A percentile compares a stretch with the other conserved stretches of the same genome.
phyloP scores from a whole-genome alignment of 2,797 vertebrate species.

The Schizopygopsis pylzovi region DNA sequence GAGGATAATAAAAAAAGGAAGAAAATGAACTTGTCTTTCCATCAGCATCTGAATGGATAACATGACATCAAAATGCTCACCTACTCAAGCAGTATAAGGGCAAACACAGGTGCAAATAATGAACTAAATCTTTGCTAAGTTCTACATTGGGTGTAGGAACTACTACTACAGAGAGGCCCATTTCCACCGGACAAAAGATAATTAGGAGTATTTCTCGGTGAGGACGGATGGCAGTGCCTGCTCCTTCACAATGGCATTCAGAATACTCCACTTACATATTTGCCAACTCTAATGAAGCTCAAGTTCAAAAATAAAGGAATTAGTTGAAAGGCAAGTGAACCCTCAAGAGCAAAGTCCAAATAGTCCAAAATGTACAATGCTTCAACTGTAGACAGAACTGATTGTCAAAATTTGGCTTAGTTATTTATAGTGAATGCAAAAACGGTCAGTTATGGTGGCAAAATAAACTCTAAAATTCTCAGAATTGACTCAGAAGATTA shows the following conservation, averaged over 20 bases:
- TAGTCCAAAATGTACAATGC: slow-evolving; percentile 4
- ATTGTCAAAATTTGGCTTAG: slow-evolving; percentile 11
- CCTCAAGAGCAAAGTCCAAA: slow-evolving; percentile 82
- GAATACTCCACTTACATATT: slow-evolving; percentile 98
- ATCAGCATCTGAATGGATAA: slow-evolving; percentile 84
- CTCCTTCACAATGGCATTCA: slow-evolving; percentile 94
- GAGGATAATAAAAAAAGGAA: slow-evolving; percentile 68
- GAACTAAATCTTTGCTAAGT: slow-evolving; percentile 72
- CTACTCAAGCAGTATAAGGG: slow-evolving; percentile 91
- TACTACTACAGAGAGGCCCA: slow-evolving; percentile 75
- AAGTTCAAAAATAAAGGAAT: slow-evolving; percentile 68
- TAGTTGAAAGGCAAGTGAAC: slow-evolving; percentile 73
- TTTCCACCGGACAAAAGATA: slow-evolving; percentile 68
- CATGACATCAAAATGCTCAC: slow-evolving; percentile 84
- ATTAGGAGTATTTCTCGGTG: slow-evolving; percentile 88
- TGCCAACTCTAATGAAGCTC: slow-evolving; percentile 94
- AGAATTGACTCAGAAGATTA: not conserved
- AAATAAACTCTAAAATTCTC: not conserved
- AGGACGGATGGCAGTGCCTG: slow-evolving; percentile 89
- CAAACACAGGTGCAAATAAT: slow-evolving; percentile 78
- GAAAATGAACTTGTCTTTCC: slow-evolving; percentile 80
- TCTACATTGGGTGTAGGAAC: slow-evolving; percentile 72
- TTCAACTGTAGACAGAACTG: not conserved
- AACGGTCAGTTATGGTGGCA: not conserved
- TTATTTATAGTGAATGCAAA: not conserved